phyloP scores from a whole-genome alignment of 2,888 invertebrate genomes.

The Euplexia lucipara region DNA sequence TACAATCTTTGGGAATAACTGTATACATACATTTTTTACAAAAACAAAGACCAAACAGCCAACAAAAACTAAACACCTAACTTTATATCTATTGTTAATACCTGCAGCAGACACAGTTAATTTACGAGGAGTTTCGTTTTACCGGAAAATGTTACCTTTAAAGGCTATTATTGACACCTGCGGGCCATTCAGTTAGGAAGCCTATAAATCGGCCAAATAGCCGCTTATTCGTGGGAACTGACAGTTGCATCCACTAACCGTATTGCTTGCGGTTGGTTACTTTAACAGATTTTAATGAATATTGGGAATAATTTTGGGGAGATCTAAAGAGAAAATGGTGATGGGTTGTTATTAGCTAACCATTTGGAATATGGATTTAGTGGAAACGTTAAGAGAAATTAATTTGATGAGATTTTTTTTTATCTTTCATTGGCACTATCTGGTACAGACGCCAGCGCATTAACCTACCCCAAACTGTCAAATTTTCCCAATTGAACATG shows the following conservation, averaged over 20 bases:
- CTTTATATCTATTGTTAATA: slow-evolving; percentile 18
- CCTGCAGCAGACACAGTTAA: slow-evolving; percentile 42
- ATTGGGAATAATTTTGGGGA: slow-evolving; percentile 10
- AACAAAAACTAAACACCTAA: not conserved
- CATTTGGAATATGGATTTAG: not conserved
- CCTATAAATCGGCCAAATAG: slow-evolving; percentile 81
- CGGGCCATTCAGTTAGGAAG: slow-evolving; percentile 75
- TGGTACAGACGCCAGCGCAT: too few relatives aligned
- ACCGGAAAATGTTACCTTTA: slow-evolving; percentile 64
- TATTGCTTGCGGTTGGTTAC: slow-evolving; percentile 44
- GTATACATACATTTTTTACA: too few relatives aligned
- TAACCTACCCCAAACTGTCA: too few relatives aligned
- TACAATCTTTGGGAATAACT: too few relatives aligned
- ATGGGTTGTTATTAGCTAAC: not conserved
- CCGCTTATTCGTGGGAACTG: slow-evolving; percentile 76
- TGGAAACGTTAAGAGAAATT: too few relatives aligned
- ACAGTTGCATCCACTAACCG: slow-evolving; percentile 70
- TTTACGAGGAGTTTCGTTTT: slow-evolving; percentile 61
- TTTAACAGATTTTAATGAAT: slow-evolving; percentile 42
- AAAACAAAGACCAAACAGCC: not conserved
- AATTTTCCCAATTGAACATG: too few relatives aligned
- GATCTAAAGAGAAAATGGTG: not conserved
- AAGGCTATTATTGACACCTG: slow-evolving; percentile 83
- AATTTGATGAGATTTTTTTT: too few relatives aligned
- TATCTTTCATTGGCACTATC: too few relatives aligned